Base-by-base conservation (phyloP, 1,140 invertebrate species). In the Diachasmimorpha longicaudata region DNA sequence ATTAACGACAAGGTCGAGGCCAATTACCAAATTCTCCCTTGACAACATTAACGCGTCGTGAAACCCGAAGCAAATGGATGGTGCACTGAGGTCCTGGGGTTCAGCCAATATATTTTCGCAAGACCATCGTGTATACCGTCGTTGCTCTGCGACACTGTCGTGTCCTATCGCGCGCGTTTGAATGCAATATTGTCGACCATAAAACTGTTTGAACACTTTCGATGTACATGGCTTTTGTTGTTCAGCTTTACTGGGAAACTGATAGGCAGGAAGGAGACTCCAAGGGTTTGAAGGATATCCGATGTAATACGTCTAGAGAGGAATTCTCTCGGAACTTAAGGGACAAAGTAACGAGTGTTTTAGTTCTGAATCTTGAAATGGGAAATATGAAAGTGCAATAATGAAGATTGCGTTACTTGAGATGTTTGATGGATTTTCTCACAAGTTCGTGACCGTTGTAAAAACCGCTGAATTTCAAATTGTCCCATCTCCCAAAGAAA, bases 181-280 rank as follows among this genome's bases (percentile, higher is more conserved):
- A 84, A 82, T 84, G 82, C 81, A 84, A 83, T 82, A 84, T 84
- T 78, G 78, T 74, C 70, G 78, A 73, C 75, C 82, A 85, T 85
- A 84, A 84, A 84, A 78, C 79, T 83, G 81, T 81, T 85, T 83
- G 78, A 71, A 72, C 81, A 81, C 42, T 69, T 79, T 80, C 70
- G 55, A 74, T 76, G 75, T 67, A 77, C 75, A 73, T 46, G 69
- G 75, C 37, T 25, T 19, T 72, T 72, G 75, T 78, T 68, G 74
- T 72, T 55, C 66, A 19, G 58, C 58, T 63, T 63, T 63, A 63
- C 58, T 63, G 21, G 58, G 8, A 6, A 63, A 25, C 23, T 25
- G 58, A 63, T 14, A 19, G 58, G 23, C 58, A 11, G 14, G 23
- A 42, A 42, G 9, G 39, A 42, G 39, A 42, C 39, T 13, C 13